These are phyloP conservation scores for Phalacrocorax pelagicus DNA, from an alignment of 2,113 vertebrate species.

Conservation along the genomic window DNA sequence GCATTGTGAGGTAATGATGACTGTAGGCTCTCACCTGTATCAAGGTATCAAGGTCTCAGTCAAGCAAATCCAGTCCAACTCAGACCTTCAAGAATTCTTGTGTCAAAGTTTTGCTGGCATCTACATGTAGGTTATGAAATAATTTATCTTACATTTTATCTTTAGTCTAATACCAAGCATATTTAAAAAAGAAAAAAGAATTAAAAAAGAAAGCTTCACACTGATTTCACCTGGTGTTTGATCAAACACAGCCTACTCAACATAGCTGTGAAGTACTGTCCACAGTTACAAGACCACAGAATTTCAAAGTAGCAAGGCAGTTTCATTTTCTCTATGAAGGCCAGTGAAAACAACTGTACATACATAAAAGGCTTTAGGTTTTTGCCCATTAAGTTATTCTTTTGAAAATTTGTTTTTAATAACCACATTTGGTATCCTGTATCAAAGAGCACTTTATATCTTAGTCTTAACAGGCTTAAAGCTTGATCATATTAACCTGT, in stretches of 20 bases:
- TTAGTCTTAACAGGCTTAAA: not conserved
- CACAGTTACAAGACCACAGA: not conserved
- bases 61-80: not conserved
- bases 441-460: not conserved
- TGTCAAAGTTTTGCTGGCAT: not conserved
- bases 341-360: not conserved
- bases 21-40: not conserved
- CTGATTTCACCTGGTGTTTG: not conserved
- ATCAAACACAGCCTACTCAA: not conserved
- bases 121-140: not conserved
- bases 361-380: not conserved
- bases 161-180: not conserved
- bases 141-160: not conserved
- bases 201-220: not conserved
- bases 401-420: not conserved
- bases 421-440: not conserved
- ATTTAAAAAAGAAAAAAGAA: not conserved
- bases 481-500: not conserved
- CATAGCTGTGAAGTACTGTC: not conserved
- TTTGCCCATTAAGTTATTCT: not conserved
- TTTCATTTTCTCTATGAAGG: not conserved
- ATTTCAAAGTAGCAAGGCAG: not conserved
- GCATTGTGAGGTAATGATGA: not conserved
- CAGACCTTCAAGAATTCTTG: not conserved
- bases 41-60: not conserved